Conservation (phyloP, 1,140 invertebrate genomes). For the Hycleus phaleratus region DNA sequence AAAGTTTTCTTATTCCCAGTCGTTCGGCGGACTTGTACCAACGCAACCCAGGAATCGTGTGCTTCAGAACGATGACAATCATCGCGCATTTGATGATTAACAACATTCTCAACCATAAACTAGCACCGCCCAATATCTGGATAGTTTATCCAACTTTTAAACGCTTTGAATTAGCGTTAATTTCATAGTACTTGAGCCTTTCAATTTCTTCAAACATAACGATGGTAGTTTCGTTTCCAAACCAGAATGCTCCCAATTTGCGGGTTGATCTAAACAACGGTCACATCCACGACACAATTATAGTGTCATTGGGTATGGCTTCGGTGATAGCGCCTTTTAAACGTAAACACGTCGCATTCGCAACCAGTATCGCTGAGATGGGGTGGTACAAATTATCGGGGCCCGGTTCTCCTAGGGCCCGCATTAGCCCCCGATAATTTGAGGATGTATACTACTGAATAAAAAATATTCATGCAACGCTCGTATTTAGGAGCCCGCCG, state of each 20-base stretch:
- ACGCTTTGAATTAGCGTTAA: slow-evolving; percentile 91
- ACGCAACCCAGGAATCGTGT: slow-evolving; percentile 94
- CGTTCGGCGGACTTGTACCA: slow-evolving; percentile 80
- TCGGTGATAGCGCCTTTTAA: slow-evolving; percentile 91
- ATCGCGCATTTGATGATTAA: slow-evolving; percentile 93
- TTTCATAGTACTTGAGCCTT: slow-evolving; percentile 83
- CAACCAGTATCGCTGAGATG: too few species aligned
- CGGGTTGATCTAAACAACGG: slow-evolving; percentile 89
- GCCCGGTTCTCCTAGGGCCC: too few species aligned
- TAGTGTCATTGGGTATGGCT: slow-evolving; percentile 86
- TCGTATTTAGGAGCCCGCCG: slow-evolving; percentile 95
- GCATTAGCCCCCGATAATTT: too few species aligned
- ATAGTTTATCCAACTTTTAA: slow-evolving; percentile 94
- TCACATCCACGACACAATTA: slow-evolving; percentile 90
- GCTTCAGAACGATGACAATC: slow-evolving; percentile 95
- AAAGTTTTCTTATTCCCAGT: slow-evolving; percentile 96
- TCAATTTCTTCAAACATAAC: slow-evolving; percentile 89
- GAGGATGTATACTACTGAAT: too few species aligned
- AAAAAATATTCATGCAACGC: slow-evolving; percentile 52
- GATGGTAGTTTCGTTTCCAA: slow-evolving; percentile 87
- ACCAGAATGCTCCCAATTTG: slow-evolving; percentile 83
- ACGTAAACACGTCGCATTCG: slow-evolving; percentile 59
- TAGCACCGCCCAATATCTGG: slow-evolving; percentile 77
- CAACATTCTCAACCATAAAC: slow-evolving; percentile 92
- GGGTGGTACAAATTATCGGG: too few species aligned